These are phyloP conservation scores for Alces alces DNA, from an alignment of 2,113 vertebrate species.

Conservation along the genomic window DNA sequence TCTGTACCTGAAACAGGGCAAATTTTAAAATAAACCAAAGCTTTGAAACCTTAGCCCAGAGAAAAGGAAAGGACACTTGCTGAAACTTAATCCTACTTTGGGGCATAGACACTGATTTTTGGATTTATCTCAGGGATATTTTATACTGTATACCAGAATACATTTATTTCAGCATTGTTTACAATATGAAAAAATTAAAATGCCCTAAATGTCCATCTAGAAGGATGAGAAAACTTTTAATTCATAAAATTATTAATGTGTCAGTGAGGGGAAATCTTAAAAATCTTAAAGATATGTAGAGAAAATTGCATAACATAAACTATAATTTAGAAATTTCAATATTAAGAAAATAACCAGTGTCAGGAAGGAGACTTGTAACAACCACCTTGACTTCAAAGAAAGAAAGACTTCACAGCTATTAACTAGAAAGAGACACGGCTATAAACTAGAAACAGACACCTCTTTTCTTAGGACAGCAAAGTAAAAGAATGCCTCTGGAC, in stretches of 20 bases:
- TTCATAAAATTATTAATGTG: neutral
- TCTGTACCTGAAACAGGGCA: neutral
- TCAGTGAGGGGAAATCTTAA: neutral
- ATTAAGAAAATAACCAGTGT: neutral
- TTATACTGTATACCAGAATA: neutral
- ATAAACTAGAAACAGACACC: neutral
- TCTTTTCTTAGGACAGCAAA: neutral
- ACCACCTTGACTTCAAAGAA: neutral
- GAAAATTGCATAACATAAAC: neutral
- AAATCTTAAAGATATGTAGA: neutral
- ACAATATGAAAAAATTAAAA: neutral
- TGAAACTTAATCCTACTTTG: neutral
- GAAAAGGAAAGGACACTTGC: neutral
- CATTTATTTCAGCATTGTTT: neutral
- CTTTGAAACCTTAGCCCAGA: neutral
- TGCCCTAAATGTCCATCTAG: neutral
- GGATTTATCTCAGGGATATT: neutral
- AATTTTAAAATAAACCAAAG: neutral
- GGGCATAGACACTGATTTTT: neutral
- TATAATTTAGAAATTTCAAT: neutral
- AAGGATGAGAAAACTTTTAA: neutral
- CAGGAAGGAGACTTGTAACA: neutral
- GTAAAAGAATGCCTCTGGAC: neutral
- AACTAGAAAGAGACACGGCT: neutral
- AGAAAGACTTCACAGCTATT: neutral